Evolutionary conservation across 2,797 vertebrate species (phyloP), one percentile per base, ranked within the genome.

Genomic region (Periparus ater): DNA sequence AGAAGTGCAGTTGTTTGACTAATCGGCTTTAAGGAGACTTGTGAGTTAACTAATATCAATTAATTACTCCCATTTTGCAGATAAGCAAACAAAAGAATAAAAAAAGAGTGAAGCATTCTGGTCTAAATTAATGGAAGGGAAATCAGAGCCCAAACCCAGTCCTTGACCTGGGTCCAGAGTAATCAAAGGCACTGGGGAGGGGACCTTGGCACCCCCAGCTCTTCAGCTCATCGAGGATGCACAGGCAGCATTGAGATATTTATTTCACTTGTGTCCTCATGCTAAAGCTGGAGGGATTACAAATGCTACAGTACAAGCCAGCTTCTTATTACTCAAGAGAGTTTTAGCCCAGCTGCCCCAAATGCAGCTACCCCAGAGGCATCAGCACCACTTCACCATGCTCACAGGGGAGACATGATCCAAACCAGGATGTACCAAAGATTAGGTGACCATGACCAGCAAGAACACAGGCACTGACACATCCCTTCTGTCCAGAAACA

Each of bases 61-160:
- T 94, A 89, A 85, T 89, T 65, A 80, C 42, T 91, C 45, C 22
- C 25, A 61, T 89, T 96, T 87, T 72, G 30, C 57, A 92, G 57
- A 91, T 77, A 92, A 89, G 65, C 29, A 83, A 93, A 83, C 29
- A 82, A 82, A 94, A 72, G 30, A 75, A 77, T 23, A 15, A 30
- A 48, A 68, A 42, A 42, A 13, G 26, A 54, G 10, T 1, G 0
- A 76, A 71, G n/a, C 19, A 74, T 42, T 19, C 17, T 19, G 17
- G 38, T 61, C 40, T 67, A 34, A 85, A 89, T 60, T 76, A 81
- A 71, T 65, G 71, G 48, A 75, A 27, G 13, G 19, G 27, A 82
- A 42, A n/a, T 71, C 45, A 83, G 32, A 23, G 40, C n/a, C 60
- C 29, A 63, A 42, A 45, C 23, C 47, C 18, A 30, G 54, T 48